Evolutionary conservation across 2,888 invertebrate species (phyloP).

Genomic region (Sympetrum striolatum): DNA sequence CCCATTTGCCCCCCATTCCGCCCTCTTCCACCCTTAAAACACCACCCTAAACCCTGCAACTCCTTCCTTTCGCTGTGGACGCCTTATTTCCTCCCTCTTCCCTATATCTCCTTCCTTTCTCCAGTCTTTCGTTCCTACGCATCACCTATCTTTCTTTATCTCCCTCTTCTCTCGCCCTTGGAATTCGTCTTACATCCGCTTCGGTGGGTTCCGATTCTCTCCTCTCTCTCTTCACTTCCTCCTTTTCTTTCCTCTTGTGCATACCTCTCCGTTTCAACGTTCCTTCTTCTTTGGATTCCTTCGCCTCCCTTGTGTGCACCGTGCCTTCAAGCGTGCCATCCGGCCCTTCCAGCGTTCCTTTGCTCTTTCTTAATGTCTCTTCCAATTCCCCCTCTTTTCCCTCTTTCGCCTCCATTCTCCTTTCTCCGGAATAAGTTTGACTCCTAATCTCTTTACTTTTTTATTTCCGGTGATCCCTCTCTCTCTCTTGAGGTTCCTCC

Average conservation of each 20-base stretch:
- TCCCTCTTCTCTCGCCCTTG: background rate
- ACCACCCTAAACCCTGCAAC: background rate
- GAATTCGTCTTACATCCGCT: background rate
- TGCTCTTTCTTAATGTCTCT: background rate
- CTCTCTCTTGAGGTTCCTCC: background rate
- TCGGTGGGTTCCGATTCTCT: background rate
- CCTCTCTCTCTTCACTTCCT: background rate
- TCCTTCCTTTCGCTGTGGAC: background rate
- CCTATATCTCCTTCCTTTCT: background rate
- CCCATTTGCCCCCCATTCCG: background rate
- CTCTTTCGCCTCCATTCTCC: background rate
- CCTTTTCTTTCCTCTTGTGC: background rate
- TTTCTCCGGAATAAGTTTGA: background rate
- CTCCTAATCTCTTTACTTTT: background rate
- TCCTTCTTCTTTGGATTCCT: background rate
- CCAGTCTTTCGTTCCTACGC: background rate
- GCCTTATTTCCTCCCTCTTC: background rate
- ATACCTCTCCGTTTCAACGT: background rate
- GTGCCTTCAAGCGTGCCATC: background rate
- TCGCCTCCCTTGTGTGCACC: background rate
- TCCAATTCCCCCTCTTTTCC: background rate
- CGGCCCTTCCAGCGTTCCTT: background rate
- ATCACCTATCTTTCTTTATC: background rate
- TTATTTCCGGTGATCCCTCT: background rate
- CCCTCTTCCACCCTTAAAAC: background rate